Conservation (phyloP, 2,797 vertebrate genomes). For the Nannoperca obscura region DNA sequence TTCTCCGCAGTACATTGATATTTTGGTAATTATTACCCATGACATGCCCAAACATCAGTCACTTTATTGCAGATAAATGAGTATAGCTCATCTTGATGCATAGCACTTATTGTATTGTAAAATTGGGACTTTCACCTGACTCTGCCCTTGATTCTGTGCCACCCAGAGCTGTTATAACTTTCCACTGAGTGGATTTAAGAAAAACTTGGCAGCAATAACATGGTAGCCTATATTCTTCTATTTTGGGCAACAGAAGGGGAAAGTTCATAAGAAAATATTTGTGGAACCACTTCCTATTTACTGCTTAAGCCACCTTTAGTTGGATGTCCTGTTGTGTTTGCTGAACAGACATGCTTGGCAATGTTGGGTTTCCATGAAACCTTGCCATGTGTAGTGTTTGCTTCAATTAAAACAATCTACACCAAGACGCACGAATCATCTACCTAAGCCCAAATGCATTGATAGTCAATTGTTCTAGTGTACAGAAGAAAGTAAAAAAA, state of each 20-base stretch:
- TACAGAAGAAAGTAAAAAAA: not conserved
- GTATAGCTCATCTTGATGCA: slow-evolving; percentile 22
- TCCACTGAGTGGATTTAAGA: slow-evolving; percentile 5
- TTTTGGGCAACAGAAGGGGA: not conserved
- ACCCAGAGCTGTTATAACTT: slow-evolving; percentile 1
- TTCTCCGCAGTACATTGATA: not conserved
- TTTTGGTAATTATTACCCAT: slow-evolving; percentile 19
- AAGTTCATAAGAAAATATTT: not conserved
- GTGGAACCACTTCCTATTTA: slow-evolving; percentile 1
- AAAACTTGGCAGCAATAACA: not conserved
- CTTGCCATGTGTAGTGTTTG: not conserved
- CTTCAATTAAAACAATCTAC: not conserved
- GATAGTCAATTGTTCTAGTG: not conserved
- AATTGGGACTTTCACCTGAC: slow-evolving; percentile 25
- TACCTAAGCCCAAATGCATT: not conserved
- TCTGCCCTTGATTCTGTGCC: slow-evolving; percentile 36
- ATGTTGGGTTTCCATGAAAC: slow-evolving; percentile 13
- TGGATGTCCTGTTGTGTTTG: slow-evolving; percentile 55
- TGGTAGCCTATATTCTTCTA: not conserved
- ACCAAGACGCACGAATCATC: not conserved
- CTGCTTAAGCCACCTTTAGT: not conserved
- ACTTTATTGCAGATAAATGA: slow-evolving; percentile 1
- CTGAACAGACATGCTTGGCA: slow-evolving; percentile 13
- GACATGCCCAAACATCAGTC: slow-evolving; percentile 5
- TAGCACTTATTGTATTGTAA: not conserved